A percentile compares a stretch with the other conserved stretches of the same genome.
Conservation (phyloP, 2,888 invertebrate genomes). For the Microctonus aethiopoides region DNA sequence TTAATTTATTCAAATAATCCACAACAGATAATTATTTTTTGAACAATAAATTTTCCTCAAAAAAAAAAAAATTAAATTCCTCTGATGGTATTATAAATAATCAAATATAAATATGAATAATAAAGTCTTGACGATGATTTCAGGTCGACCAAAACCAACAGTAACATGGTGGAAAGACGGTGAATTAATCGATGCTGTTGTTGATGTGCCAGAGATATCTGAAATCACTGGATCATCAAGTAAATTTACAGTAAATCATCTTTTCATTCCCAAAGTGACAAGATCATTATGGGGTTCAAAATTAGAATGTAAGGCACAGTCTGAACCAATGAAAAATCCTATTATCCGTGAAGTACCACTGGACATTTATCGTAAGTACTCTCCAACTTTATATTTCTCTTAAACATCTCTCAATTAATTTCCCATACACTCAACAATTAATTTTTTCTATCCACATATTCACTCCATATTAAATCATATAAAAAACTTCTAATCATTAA, state of each 20-base stretch:
- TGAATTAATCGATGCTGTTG: constrained; percentile 78
- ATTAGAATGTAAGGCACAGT: constrained; percentile 82
- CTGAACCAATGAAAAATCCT: constrained; percentile 77
- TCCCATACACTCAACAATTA: too few relatives aligned
- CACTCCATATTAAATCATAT: background rate
- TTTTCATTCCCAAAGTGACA: constrained; percentile 78
- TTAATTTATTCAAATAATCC: too few relatives aligned
- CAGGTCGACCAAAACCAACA: constrained; percentile 84
- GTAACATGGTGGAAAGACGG: constrained; percentile 87
- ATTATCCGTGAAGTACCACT: constrained; percentile 80
- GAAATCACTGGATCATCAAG: constrained; percentile 70
- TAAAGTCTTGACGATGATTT: constrained; percentile 41
- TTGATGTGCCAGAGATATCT: constrained; percentile 70
- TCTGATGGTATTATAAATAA: too few relatives aligned
- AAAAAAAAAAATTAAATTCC: too few relatives aligned
- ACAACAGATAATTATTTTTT: too few relatives aligned
- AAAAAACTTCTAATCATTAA: constrained; percentile 18
- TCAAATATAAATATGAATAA: too few relatives aligned
- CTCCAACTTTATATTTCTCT: too few relatives aligned
- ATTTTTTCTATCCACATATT: too few relatives aligned
- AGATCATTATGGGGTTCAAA: constrained; percentile 79
- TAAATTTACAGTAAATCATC: constrained; percentile 77
- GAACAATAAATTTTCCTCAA: too few relatives aligned
- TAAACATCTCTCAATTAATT: too few relatives aligned
- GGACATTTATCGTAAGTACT: constrained; percentile 75